Conservation (phyloP, 2,113 vertebrate genomes). For the Tapirus terrestris region DNA sequence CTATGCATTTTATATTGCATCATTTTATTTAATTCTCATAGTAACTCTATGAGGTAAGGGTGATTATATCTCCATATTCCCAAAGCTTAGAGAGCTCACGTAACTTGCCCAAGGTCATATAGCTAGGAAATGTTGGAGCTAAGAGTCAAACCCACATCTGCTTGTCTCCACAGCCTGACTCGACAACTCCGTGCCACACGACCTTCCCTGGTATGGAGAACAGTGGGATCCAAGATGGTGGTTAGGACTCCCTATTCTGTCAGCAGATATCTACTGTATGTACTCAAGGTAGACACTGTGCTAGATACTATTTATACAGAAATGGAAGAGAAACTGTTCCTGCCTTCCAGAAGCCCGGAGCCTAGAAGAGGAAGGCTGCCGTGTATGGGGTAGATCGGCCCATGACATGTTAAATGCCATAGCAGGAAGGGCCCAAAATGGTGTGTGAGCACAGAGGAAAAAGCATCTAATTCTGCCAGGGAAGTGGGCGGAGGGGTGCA, state of each 20-base stretch:
- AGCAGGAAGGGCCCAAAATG: background rate
- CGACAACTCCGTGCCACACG: rapidly evolving
- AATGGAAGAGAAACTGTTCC: background rate
- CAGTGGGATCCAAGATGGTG: background rate
- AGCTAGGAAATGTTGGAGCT: background rate
- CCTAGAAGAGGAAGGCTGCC: background rate
- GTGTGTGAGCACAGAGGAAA: background rate
- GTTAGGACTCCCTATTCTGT: background rate
- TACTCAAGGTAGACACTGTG: background rate
- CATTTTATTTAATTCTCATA: background rate
- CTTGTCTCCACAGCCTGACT: background rate
- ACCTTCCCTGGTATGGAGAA: background rate
- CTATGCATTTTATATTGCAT: background rate
- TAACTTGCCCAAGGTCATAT: background rate
- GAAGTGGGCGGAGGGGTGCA: background rate
- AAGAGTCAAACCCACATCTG: background rate
- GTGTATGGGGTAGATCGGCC: background rate
- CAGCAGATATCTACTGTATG: background rate
- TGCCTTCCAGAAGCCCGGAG: background rate
- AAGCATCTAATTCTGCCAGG: rapidly evolving
- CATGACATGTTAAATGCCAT: no score
- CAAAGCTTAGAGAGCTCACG: background rate
- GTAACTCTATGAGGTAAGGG: background rate
- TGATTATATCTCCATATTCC: background rate
- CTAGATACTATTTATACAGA: background rate